phyloP scores from a whole-genome alignment of 2,888 invertebrate species.

The Parochlus steinenii region DNA sequence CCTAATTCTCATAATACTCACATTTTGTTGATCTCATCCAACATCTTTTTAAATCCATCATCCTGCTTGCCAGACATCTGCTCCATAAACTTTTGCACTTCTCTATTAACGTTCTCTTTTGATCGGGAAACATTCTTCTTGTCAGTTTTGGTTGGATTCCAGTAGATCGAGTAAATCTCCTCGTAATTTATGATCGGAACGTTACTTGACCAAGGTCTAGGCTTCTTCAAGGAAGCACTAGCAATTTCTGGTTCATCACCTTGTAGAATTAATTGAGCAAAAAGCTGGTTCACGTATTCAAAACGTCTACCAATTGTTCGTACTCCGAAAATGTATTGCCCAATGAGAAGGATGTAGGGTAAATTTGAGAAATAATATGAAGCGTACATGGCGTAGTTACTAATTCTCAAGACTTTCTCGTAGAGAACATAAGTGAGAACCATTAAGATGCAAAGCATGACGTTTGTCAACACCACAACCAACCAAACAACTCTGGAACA shows the following conservation, averaged over 20 bases:
- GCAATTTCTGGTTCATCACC: slow-evolving; percentile 3
- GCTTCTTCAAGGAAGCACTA: slow-evolving; percentile 3
- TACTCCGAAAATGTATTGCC: not conserved
- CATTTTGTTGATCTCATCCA: not conserved
- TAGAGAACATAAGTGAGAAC: not conserved
- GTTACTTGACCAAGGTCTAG: no score
- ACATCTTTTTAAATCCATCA: not conserved
- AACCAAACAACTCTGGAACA: not conserved
- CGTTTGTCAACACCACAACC: not conserved
- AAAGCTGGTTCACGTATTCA: slow-evolving; percentile 3
- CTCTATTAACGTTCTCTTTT: not conserved
- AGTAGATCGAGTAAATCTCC: slow-evolving; percentile 11
- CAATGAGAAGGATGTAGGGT: slow-evolving; percentile 1
- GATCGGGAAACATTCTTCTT: not conserved
- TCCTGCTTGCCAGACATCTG: slow-evolving; percentile 6
- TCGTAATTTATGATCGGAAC: slow-evolving; percentile 2
- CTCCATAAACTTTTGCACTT: slow-evolving; percentile 1
- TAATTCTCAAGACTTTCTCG: not conserved
- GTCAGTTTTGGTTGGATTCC: no score
- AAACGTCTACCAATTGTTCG: slow-evolving; percentile 2
- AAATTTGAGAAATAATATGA: not conserved
- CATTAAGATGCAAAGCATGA: not conserved
- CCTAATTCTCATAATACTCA: no score
- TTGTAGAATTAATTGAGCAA: slow-evolving; percentile 2
- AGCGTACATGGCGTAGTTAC: not conserved